Conservation (phyloP, 2,113 vertebrate species). For the Entomyzon cyanotis region DNA sequence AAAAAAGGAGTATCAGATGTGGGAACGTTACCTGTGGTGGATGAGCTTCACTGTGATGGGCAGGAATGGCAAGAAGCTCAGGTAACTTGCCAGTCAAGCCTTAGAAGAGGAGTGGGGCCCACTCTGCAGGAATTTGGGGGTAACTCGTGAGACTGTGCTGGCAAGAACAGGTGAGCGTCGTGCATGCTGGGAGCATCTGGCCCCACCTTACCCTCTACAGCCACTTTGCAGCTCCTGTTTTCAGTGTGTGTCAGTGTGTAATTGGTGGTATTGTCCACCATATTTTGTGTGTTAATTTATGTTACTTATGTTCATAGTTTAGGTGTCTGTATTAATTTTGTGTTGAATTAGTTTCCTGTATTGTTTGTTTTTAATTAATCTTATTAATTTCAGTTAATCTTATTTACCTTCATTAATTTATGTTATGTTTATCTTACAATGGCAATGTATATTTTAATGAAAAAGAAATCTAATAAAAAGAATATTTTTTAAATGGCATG, state of each 20-base stretch:
- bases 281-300: constrained; percentile 7
- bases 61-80: neutral
- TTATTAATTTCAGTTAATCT: neutral
- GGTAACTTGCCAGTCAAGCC: neutral
- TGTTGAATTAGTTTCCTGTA: constrained; percentile 44
- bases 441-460: constrained; percentile 23
- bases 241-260: neutral
- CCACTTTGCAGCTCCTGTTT: neutral
- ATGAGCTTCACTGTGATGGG: neutral
- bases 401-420: constrained; percentile 25
- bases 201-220: neutral
- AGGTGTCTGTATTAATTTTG: constrained; percentile 19
- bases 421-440: constrained; percentile 33
- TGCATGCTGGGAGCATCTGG: neutral
- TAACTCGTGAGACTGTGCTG: neutral
- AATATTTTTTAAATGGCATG: constrained; percentile 47
- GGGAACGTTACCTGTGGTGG: neutral
- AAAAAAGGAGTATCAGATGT: neutral
- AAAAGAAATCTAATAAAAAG: constrained; percentile 52
- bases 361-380: constrained; percentile 13
- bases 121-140: neutral
- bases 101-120: neutral
- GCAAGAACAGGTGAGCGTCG: neutral
- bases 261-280: neutral
- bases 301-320: neutral